Evolutionary conservation across 2,113 vertebrate species (phyloP).

Genomic region (Anoura caudifer): DNA sequence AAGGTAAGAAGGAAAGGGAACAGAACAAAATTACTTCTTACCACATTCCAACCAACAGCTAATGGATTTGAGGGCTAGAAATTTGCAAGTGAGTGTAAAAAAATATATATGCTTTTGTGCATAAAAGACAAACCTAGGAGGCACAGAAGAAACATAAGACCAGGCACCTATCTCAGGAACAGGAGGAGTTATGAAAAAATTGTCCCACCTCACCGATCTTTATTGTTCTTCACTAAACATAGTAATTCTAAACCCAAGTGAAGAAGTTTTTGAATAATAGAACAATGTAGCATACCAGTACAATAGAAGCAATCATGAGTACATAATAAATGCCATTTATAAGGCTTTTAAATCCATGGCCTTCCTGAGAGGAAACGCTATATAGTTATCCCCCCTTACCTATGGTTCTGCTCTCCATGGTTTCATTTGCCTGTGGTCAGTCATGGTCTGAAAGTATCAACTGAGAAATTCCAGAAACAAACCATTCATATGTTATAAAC

Average conservation of each 20-base stretch:
- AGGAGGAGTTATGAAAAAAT: background rate
- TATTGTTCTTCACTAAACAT: background rate
- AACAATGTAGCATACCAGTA: background rate
- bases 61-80: background rate
- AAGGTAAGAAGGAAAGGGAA: background rate
- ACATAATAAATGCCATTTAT: background rate
- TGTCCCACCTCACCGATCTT: background rate
- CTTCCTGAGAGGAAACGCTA: background rate
- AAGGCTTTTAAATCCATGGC: background rate
- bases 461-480: background rate
- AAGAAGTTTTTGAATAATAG: background rate
- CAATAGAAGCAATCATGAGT: background rate
- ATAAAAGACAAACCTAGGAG: background rate
- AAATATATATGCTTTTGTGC: background rate
- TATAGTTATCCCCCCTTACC: background rate
- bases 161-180: background rate
- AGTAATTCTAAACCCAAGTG: background rate
- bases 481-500: background rate
- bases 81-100: background rate
- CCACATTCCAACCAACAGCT: background rate
- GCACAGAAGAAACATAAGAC: background rate
- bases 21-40: background rate
- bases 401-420: background rate
- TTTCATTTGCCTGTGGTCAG: background rate
- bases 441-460: background rate